Evolutionary conservation across 2,888 invertebrate species (phyloP).

Genomic region (Patella ulyssiponensis): DNA sequence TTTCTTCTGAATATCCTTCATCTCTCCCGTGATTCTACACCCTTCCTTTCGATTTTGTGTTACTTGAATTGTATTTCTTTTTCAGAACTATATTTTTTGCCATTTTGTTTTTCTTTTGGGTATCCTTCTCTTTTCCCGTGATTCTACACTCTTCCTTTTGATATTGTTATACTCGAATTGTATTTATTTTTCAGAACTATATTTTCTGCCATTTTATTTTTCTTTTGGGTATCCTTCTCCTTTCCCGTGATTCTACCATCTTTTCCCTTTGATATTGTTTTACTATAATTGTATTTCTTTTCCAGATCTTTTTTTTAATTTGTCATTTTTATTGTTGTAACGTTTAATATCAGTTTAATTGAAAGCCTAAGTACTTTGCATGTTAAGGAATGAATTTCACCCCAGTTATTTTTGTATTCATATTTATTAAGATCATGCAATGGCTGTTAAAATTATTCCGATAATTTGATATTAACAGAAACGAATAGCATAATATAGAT

Average conservation of each 20-base stretch:
- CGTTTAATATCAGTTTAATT: conserved; percentile 7
- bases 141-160: conserved; percentile 15
- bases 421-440: no score
- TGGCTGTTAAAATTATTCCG: no score
- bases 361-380: no score
- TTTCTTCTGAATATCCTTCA: conserved; percentile 35
- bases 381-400: no score
- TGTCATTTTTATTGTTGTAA: background rate
- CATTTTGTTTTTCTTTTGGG: background rate
- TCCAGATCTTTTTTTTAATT: background rate
- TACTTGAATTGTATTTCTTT: background rate
- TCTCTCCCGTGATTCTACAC: conserved; percentile 33
- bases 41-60: conserved; percentile 10
- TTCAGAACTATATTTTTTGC: background rate
- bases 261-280: background rate
- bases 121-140: background rate
- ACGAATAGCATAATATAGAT: no score
- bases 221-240: background rate
- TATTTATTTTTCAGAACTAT: background rate
- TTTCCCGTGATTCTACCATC: background rate
- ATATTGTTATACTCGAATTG: background rate
- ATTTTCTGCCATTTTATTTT: background rate
- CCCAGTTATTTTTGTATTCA: no score
- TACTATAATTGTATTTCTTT: background rate
- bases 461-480: no score